These are phyloP conservation scores for Drosophila neonasuta DNA, from an alignment of 2,888 invertebrate genomes.

Conservation along the genomic window DNA sequence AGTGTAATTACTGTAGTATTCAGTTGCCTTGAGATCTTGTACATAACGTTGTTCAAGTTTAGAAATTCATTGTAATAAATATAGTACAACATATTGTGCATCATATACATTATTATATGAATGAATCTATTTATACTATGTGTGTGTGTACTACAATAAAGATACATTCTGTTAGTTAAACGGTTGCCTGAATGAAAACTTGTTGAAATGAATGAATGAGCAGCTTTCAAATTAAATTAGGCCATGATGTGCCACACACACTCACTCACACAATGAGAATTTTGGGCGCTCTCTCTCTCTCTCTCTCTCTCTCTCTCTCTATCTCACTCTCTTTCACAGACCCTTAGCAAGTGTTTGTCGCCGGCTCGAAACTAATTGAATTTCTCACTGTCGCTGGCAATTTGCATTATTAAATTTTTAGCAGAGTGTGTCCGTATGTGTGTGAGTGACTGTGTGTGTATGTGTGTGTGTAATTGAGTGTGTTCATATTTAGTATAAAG, in stretches of 20 bases:
- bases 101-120: background rate
- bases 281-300: slow-evolving; percentile 23
- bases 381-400: slow-evolving; percentile 80
- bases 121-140: slow-evolving; percentile 10
- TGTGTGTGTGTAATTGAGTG: slow-evolving; percentile 28
- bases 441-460: slow-evolving; percentile 22
- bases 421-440: slow-evolving; percentile 34
- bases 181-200: slow-evolving; percentile 57
- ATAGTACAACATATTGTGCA: background rate
- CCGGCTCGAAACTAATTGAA: slow-evolving; percentile 75
- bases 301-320: slow-evolving; percentile 31
- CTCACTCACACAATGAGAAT: slow-evolving; percentile 34
- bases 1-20: slow-evolving; percentile 53
- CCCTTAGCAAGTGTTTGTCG: slow-evolving; percentile 51
- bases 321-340: slow-evolving; percentile 23
- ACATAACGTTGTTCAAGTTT: background rate
- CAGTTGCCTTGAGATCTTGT: background rate
- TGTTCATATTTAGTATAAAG: slow-evolving; percentile 63
- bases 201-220: slow-evolving; percentile 70
- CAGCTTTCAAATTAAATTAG: slow-evolving; percentile 76
- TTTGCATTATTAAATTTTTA: slow-evolving; percentile 78
- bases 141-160: background rate
- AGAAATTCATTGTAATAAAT: background rate
- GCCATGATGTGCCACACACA: slow-evolving; percentile 64
- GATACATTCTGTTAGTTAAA: slow-evolving; percentile 40